Evolutionary conservation across 2,113 vertebrate genomes (phyloP), one percentile per base, ranked within the genome.

Genomic region (Pseudois nayaur): DNA sequence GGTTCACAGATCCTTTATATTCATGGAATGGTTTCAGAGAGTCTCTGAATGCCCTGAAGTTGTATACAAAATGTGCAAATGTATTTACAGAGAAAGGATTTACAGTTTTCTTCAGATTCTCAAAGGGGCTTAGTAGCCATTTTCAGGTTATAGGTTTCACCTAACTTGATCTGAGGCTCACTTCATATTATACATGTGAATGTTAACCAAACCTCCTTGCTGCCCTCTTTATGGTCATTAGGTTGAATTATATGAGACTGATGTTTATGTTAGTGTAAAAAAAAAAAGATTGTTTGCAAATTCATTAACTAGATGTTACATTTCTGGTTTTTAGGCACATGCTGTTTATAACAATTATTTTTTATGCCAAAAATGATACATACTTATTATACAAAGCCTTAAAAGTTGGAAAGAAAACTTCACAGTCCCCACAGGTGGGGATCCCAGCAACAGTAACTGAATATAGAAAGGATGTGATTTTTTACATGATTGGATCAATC

Each of bases 271-370:
- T 55, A 94, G 33, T 89, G 2, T 31, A 11, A 81, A 33, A 94
- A 88, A 94, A 87, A 89, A 91, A 89, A 13, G 54, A 92, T 81
- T 87, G 94, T 31, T 95, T 36, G 31, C 59, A 95, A 88, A 94
- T 92, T 43, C 12, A 89, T 83, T 92, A 43, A 87, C 45, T 23
- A 36, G 21, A n/a, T 43, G 55, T 25, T 83, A 43, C 3, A 45
- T 67, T 91, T 96, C 43, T 89, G 31, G 33, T 36, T 95, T 96
- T 93, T 89, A 94, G 87, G 52, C 6, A 95, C 4, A 71, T 36
- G 0, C 17, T 85, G 9, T 14, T 87, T 87, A 82, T 16, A 91
- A n/a, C 64, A 19, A 59, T 14, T 67, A 89, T 43, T 96, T 62
- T 60, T 50, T 23, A 89, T n/a, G 45, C 9, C 43, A 15, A 33